Conservation (phyloP, 2,888 invertebrate species). For the Campoplex capitator region DNA sequence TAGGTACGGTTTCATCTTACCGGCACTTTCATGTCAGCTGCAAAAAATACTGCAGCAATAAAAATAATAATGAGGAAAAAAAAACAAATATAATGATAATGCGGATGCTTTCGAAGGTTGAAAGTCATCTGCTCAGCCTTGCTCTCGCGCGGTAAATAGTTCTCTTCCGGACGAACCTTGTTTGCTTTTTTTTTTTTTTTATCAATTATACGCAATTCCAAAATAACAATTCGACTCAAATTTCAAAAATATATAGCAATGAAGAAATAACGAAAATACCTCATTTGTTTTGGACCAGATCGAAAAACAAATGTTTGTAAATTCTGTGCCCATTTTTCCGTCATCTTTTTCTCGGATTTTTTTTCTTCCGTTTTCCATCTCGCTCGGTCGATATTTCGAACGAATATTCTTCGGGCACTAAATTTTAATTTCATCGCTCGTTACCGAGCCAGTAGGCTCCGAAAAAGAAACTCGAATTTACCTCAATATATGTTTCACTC, state of each 20-base stretch:
- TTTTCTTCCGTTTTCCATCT: not conserved
- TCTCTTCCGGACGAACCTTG: not conserved
- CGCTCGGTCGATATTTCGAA: too few relatives aligned
- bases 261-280: too few relatives aligned
- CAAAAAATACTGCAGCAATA: slow-evolving; percentile 12
- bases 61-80: not conserved
- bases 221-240: not conserved
- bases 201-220: not conserved
- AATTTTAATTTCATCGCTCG: not conserved
- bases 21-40: slow-evolving; percentile 53
- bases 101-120: slow-evolving; percentile 9
- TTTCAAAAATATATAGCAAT: not conserved
- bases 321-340: not conserved
- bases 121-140: slow-evolving; percentile 13
- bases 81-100: not conserved
- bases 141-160: not conserved
- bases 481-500: not conserved
- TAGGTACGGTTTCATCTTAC: slow-evolving; percentile 51
- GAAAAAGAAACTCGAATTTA: not conserved
- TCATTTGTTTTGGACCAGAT: too few relatives aligned
- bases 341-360: not conserved
- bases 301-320: too few relatives aligned
- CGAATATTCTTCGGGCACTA: too few relatives aligned
- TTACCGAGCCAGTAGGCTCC: not conserved
- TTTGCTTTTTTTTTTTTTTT: too few relatives aligned